Evolutionary conservation across 2,888 invertebrate genomes (phyloP).

Genomic region (Onthophagus sagittarius): DNA sequence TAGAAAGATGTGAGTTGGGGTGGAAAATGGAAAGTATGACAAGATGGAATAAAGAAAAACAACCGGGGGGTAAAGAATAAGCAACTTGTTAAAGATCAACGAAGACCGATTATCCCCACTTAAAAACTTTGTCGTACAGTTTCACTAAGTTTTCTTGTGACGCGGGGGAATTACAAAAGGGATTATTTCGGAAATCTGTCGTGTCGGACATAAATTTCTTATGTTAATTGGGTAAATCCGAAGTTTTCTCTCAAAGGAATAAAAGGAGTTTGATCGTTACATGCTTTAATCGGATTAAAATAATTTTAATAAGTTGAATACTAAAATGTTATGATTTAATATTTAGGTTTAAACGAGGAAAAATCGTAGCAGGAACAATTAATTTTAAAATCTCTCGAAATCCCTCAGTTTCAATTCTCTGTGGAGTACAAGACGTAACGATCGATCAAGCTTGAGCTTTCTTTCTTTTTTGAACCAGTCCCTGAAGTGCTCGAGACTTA

Average conservation of each 20-base stretch:
- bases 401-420: not conserved
- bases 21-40: not conserved
- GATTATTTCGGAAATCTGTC: not conserved
- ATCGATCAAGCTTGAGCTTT: not conserved
- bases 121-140: not conserved
- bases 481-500: slow-evolving; percentile 2
- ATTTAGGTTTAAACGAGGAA: not conserved
- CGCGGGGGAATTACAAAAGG: not conserved
- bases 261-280: not conserved
- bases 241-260: not conserved
- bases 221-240: not conserved
- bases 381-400: not conserved
- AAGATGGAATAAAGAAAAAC: not conserved
- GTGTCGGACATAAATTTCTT: not conserved
- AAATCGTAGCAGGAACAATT: not conserved
- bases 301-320: no score
- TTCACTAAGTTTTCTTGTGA: not conserved
- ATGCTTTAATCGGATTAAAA: no score
- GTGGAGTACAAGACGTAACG: not conserved
- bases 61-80: not conserved
- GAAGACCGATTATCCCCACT: not conserved
- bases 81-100: not conserved
- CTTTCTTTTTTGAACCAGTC: not conserved
- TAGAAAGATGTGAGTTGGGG: no score
- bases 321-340: no score